phyloP scores from a whole-genome alignment of 2,113 vertebrate genomes.

The Sturnira hondurensis region DNA sequence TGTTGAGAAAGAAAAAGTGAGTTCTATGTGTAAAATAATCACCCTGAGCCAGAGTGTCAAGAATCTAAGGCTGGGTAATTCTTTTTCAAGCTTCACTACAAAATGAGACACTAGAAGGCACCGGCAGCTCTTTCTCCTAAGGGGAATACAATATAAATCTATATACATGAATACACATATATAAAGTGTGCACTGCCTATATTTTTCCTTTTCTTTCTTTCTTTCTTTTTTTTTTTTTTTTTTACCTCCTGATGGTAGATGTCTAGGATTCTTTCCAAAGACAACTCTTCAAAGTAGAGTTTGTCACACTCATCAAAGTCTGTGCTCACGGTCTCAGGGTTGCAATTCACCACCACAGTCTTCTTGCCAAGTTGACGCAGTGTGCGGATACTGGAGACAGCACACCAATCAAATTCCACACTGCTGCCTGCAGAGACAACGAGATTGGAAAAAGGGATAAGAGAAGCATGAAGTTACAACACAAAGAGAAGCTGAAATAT shows the following conservation, averaged over 20 bases:
- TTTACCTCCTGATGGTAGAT: constrained; percentile 94
- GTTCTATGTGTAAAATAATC: constrained; percentile 19
- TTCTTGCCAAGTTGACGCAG: constrained; percentile 90
- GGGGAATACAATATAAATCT: background rate
- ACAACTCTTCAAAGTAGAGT: constrained; percentile 97
- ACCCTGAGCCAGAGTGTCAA: background rate
- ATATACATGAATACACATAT: background rate
- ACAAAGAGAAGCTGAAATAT: background rate
- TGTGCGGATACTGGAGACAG: constrained; percentile 93
- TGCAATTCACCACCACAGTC: constrained; percentile 95
- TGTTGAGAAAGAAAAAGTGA: background rate
- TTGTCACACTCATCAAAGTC: constrained; percentile 99
- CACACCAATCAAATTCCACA: constrained; percentile 98
- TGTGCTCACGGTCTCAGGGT: constrained; percentile 97
- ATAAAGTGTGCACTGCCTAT: constrained; percentile 38
- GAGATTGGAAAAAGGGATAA: background rate
- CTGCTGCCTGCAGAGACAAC: constrained; percentile 89
- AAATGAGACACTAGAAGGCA: background rate
- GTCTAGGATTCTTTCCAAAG: constrained; percentile 94
- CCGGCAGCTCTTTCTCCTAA: background rate
- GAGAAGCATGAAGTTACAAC: background rate
- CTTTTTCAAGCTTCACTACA: background rate
- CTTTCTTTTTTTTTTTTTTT: accelerated
- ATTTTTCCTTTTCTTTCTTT: background rate
- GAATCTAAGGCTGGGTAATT: background rate